These are phyloP conservation scores for Columba guinea DNA, from an alignment of 2,797 vertebrate genomes.

Conservation along the genomic window DNA sequence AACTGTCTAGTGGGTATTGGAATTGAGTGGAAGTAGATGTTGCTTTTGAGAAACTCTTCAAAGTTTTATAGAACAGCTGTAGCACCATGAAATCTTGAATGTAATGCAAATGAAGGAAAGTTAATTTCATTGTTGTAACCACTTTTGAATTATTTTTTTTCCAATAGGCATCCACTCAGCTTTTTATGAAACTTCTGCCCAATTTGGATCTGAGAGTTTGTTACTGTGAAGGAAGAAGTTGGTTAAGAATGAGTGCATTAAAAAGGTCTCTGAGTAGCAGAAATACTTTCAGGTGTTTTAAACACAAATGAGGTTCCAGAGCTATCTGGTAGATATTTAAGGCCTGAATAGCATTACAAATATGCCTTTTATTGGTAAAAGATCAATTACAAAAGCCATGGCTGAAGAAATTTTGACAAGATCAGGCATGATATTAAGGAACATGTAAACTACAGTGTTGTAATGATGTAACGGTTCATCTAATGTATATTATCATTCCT, in stretches of 20 bases:
- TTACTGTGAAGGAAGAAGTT: not conserved
- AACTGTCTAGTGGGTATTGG: slow-evolving; percentile 23
- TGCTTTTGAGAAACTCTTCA: slow-evolving; percentile 25
- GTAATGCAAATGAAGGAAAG: not conserved
- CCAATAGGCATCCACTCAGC: not conserved
- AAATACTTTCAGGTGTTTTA: not conserved
- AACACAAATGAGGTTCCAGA: not conserved
- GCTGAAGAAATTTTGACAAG: not conserved
- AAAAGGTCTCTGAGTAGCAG: not conserved
- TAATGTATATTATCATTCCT: not conserved
- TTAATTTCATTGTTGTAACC: not conserved
- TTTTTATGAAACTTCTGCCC: not conserved
- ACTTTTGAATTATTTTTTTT: not conserved
- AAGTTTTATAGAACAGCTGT: not conserved
- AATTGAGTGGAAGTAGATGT: slow-evolving; percentile 15
- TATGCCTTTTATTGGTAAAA: not conserved
- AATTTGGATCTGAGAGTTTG: not conserved
- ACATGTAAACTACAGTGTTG: not conserved
- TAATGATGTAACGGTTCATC: not conserved
- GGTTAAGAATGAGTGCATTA: not conserved
- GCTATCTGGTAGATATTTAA: not conserved
- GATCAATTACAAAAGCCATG: not conserved
- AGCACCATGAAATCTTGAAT: not conserved
- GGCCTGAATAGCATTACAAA: not conserved
- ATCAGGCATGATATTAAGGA: not conserved